A percentile compares a stretch with the other conserved stretches of the same genome.
Evolutionary conservation across 2,888 invertebrate genomes (phyloP).

Genomic region (Xanthostigma xanthostigma): DNA sequence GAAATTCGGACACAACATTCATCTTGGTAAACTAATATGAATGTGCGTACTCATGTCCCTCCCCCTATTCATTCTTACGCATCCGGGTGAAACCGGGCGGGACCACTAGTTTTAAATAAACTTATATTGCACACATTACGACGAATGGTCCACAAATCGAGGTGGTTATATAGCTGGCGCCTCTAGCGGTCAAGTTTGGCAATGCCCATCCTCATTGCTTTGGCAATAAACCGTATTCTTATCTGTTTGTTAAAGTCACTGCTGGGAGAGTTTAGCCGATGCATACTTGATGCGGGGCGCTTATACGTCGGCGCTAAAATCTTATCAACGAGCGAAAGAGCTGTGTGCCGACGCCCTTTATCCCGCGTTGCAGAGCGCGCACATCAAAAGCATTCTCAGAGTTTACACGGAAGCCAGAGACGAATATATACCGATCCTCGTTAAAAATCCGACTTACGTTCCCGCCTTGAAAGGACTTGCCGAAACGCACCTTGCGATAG

Average conservation of each 20-base stretch:
- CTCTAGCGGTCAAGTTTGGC: no score
- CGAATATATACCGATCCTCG: conserved; percentile 47
- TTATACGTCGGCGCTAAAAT: conserved; percentile 76
- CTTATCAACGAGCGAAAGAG: conserved; percentile 63
- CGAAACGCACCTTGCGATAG: conserved; percentile 62
- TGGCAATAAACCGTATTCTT: no score
- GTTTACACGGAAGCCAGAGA: conserved; percentile 56
- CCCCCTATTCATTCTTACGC: no score
- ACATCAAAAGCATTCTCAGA: conserved; percentile 54
- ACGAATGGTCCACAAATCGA: no score
- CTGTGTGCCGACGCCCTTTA: conserved; percentile 49
- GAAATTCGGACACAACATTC: no score
- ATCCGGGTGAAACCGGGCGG: no score
- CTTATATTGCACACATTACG: no score
- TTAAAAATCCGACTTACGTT: conserved; percentile 40
- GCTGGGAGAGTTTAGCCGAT: conserved; percentile 84
- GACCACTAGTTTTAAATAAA: no score
- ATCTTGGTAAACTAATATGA: no score
- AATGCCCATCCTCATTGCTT: no score
- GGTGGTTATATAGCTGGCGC: no score
- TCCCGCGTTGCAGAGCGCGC: conserved; percentile 59
- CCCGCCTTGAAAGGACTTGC: conserved; percentile 68
- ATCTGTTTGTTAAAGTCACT: conserved; percentile 27
- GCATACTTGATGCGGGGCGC: conserved; percentile 81
- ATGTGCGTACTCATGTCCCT: no score